Evolutionary conservation across 2,113 vertebrate genomes (phyloP), one percentile per base, ranked within the genome.

Genomic region (Salvelinus sp.): DNA sequence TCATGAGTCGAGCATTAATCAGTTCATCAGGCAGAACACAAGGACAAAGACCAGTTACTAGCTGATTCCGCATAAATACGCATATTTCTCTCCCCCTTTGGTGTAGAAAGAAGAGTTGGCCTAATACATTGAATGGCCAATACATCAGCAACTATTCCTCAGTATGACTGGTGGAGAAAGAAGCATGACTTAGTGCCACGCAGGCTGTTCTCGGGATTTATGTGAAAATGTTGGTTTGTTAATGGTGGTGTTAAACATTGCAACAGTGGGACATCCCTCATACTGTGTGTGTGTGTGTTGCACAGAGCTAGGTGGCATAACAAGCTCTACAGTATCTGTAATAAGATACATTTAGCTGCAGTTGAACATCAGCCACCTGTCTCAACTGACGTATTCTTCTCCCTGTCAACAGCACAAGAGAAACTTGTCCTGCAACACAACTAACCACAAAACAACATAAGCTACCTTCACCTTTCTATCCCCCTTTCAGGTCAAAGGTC

Each of bases 1-100:
- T 70, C 58, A 70, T 48, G 23, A 50, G 65, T 76, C 28, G 68
- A 78, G 70, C 83, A 86, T 84, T 54, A 82, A 85, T 90, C 87
- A 88, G 76, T 84, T 85, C 81, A 83, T 84, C 84, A 76, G 74
- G 81, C 77, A 63, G 71, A 89, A 88, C 69, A 87, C 62, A 82
- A 86, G 87, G 77, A 77, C 74, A 84, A n/a, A 22, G 77, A 60
- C 72, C 28, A 66, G 30, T 63, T 83, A 76, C 76, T 72, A 78
- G 48, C 69, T 47, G 44, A 70, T 50, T 76, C 64, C 79, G 81
- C 78, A 88, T 85, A 76, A 83, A 85, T 81, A 79, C 77, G 69
- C 80, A 66, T 25, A 74, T 80, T 76, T 74, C 54, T 25, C 33
- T 67, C 74, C 66, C 27, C 16, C 23, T 25, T 74, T 50, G 67